Base-by-base conservation (phyloP, 1,140 invertebrate genomes). In the Trichonephila clavipes region DNA sequence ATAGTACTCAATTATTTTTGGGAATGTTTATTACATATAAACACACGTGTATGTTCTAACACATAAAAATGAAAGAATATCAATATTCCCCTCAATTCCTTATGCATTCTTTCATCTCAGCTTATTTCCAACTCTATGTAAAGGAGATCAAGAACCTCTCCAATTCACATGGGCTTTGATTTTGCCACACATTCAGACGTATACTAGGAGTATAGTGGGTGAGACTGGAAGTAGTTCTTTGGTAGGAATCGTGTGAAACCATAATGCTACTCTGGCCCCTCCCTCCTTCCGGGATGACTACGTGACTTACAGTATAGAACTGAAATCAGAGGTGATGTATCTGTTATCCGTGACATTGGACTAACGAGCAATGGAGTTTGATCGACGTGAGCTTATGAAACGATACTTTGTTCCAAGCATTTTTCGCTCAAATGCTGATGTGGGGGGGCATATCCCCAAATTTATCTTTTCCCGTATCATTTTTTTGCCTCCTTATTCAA, bases 311-410 rank as follows among this genome's bases (percentile, higher is more conserved):
- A 77, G 72, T n/a, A 61, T 16, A 51, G 61, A 92, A 64, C 21
- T 51, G 72, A 92, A 92, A 92, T 92, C 90, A 51, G 59, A 83
- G 59, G 72, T 92, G 90, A 92, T 92, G 90, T 85, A 92, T 92
- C 90, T 85, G 81, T 69, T 64, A 83, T 92, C 61, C 90, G 90
- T 85, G 90, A 92, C 77, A 72, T 90, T n/a, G 21, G 7, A 16
- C 81, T 92, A 92, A 92, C 90, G 90, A 92, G 90, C 81, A 64
- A 51, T 66, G 34, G 51, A 66, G 81, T 92, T 92, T 85, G 77
- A 83, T 61, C 90, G 69, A 85, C 90, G 82, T 92, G 90, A 21
- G 59, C 34, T 81, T 92, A 85, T 92, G 81, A 92, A 92, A 83
- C n/a, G 90, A 66, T 66, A 24, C 59, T 85, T 85, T 90, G 61